Conservation (phyloP, 2,113 vertebrate genomes). For the Anolis carolinensis region DNA sequence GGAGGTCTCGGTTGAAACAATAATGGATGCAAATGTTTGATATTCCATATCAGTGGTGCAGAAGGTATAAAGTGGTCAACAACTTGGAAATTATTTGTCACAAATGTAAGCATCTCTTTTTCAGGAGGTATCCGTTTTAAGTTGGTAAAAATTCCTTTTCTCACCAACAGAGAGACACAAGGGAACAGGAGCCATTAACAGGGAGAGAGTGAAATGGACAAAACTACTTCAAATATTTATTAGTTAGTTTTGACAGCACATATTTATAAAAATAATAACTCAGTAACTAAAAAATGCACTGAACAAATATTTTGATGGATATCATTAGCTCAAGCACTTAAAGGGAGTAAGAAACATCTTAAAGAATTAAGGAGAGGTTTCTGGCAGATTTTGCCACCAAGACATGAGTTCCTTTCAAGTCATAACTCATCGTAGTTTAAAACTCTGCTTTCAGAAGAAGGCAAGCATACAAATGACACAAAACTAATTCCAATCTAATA, state of each 20-base stretch:
- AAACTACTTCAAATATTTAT: constrained; percentile 33
- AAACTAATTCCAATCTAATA: constrained; percentile 20
- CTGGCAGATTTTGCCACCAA: constrained; percentile 21
- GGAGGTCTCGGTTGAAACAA: no score
- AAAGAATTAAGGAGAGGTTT: constrained; percentile 37
- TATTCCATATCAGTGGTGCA: no score
- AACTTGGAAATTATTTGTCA: no score
- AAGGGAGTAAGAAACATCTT: constrained; percentile 43
- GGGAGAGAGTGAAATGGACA: neutral
- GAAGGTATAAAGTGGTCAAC: no score
- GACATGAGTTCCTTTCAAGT: constrained; percentile 21
- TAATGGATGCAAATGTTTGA: neutral
- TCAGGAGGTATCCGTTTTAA: neutral
- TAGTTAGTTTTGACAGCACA: constrained; percentile 35
- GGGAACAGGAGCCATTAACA: neutral
- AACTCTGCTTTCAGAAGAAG: constrained; percentile 38
- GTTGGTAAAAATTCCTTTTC: neutral
- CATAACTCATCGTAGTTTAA: constrained; percentile 16
- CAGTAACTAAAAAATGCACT: constrained; percentile 19
- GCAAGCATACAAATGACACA: neutral
- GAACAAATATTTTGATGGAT: constrained; percentile 39
- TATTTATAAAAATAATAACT: constrained; percentile 19
- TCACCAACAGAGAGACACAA: neutral
- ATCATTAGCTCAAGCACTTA: constrained; percentile 42
- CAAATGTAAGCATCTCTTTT: neutral